Evolutionary conservation across 2,797 vertebrate genomes (phyloP).

Genomic region (Sphenodon punctatus): DNA sequence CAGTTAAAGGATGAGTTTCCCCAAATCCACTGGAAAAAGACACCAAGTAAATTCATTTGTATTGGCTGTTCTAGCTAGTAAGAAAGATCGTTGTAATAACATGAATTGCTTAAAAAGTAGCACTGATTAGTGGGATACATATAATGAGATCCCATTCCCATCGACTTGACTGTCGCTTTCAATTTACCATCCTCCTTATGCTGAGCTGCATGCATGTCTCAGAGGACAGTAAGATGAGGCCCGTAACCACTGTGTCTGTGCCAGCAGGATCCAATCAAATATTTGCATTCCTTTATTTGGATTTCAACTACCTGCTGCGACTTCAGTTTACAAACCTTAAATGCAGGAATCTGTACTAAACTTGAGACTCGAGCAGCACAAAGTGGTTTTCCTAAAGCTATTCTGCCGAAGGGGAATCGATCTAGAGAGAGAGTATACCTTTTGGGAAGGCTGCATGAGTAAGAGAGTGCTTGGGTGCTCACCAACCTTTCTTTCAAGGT

Average conservation of each 20-base stretch:
- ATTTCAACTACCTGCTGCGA: slow-evolving; percentile 6
- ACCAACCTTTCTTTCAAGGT: neutral
- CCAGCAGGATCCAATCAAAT: neutral
- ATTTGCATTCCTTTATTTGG: slow-evolving; percentile 3
- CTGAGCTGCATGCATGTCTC: slow-evolving; percentile 42
- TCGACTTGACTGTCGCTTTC: slow-evolving; percentile 44
- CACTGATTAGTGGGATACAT: slow-evolving; percentile 38
- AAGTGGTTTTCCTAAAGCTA: neutral
- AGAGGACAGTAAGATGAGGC: slow-evolving; percentile 2
- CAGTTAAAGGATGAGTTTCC: slow-evolving; percentile 4
- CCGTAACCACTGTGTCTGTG: neutral
- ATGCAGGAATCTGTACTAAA: neutral
- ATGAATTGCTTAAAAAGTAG: slow-evolving; percentile 51
- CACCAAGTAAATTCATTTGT: slow-evolving; percentile 18
- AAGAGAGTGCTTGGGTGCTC: neutral
- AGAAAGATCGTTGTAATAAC: slow-evolving; percentile 54
- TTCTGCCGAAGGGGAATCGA: neutral
- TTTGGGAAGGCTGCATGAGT: neutral
- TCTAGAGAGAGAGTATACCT: neutral
- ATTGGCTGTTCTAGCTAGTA: slow-evolving; percentile 38
- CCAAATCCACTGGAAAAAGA: slow-evolving; percentile 18
- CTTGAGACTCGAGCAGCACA: neutral
- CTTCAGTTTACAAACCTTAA: neutral
- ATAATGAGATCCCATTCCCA: slow-evolving; percentile 59
- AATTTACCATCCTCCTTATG: slow-evolving; percentile 54